These are phyloP conservation scores for Harpagifer antarcticus DNA, from an alignment of 2,797 vertebrate species.

Conservation along the genomic window DNA sequence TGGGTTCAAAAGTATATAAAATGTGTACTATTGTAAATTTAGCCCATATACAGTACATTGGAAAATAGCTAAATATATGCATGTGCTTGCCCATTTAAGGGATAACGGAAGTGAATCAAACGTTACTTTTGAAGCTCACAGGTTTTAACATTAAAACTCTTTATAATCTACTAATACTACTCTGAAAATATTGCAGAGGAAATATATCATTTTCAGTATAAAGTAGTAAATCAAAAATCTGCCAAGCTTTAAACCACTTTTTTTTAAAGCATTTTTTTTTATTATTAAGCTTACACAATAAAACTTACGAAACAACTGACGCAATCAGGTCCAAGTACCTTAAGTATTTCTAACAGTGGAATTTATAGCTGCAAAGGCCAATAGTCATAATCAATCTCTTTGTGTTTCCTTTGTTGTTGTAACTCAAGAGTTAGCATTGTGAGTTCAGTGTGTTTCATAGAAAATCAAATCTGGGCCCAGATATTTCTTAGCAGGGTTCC, in stretches of 20 bases:
- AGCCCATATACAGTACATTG: too few species aligned
- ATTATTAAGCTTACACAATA: not conserved
- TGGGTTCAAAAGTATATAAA: too few species aligned
- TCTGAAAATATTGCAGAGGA: not conserved
- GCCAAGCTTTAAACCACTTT: not conserved
- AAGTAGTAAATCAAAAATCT: not conserved
- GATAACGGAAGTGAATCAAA: not conserved
- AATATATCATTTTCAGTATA: not conserved
- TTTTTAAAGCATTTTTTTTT: not conserved
- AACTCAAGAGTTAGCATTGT: not conserved
- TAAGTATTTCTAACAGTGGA: constrained; percentile 7
- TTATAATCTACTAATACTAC: not conserved
- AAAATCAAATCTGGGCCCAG: not conserved
- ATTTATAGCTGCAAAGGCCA: not conserved
- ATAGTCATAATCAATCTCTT: not conserved
- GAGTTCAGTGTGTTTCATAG: not conserved
- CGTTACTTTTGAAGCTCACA: not conserved
- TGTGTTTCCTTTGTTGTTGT: not conserved
- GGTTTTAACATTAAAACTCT: not conserved
- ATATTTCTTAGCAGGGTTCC: not conserved
- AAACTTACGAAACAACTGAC: constrained; percentile 1
- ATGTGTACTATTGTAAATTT: too few species aligned
- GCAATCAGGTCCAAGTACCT: constrained; percentile 12
- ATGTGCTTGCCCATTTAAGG: too few species aligned
- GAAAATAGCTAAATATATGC: too few species aligned